phyloP scores from a whole-genome alignment of 2,797 vertebrate genomes.

The Bryconaethiops microstoma region DNA sequence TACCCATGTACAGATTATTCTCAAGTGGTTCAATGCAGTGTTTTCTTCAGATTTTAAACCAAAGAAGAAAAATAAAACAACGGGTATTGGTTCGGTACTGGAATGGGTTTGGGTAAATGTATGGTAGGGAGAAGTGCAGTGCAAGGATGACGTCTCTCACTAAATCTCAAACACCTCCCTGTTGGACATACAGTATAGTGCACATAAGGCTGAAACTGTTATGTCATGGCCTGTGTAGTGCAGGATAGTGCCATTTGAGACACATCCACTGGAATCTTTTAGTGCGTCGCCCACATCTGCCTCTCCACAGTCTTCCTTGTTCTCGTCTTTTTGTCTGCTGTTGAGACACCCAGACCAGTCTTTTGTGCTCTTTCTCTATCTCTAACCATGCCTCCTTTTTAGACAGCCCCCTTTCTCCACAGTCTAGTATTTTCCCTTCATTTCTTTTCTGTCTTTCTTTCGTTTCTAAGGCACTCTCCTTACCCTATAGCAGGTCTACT shows the following conservation, averaged over 20 bases:
- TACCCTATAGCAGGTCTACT: not conserved
- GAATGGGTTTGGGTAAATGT: no score
- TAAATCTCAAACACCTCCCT: not conserved
- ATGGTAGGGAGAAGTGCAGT: not conserved
- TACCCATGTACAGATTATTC: not conserved
- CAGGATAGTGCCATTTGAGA: not conserved
- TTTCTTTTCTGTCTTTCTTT: not conserved
- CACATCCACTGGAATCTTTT: not conserved
- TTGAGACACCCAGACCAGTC: conserved; percentile 13
- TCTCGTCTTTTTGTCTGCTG: not conserved
- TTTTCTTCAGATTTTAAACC: not conserved
- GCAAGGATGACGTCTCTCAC: not conserved
- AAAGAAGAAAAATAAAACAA: not conserved
- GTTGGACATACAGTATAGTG: not conserved
- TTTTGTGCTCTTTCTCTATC: not conserved
- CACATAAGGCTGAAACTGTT: not conserved
- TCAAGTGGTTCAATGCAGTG: not conserved
- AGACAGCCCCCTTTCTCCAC: not conserved
- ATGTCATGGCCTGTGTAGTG: not conserved
- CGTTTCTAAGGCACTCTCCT: not conserved
- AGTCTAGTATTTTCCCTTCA: not conserved
- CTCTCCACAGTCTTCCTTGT: conserved; percentile 16
- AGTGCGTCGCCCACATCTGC: conserved; percentile 17
- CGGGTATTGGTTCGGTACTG: not conserved
- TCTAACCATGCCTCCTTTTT: not conserved